These are phyloP conservation scores for Holothuria leucospilota DNA, from an alignment of 53 echinoderm and acorn worm genomes.

Conservation along the genomic window DNA sequence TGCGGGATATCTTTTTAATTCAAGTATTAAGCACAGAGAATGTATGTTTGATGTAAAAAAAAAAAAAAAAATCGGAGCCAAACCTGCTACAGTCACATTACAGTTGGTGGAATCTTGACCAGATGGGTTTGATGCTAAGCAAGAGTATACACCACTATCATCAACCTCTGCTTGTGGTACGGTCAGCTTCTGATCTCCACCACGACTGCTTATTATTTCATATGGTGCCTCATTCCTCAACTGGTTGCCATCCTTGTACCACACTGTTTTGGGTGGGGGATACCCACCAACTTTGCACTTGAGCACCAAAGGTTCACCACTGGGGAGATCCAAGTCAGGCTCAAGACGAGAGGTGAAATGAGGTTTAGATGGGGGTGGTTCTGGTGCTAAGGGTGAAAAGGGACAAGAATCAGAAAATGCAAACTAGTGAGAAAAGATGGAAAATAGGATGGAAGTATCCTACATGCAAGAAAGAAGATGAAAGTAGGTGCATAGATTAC, in stretches of 20 bases:
- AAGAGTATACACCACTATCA: slow-evolving; percentile 73
- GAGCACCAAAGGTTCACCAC: slow-evolving; percentile 69
- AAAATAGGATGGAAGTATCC: background rate
- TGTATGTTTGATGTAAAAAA: too few species aligned
- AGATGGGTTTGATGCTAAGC: slow-evolving; percentile 73
- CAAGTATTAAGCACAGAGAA: too few species aligned
- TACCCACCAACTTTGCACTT: slow-evolving; percentile 77
- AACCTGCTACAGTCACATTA: slow-evolving; percentile 65
- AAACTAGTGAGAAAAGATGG: background rate
- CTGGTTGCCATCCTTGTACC: slow-evolving; percentile 80
- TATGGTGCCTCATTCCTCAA: slow-evolving; percentile 70
- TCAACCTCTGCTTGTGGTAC: slow-evolving; percentile 34
- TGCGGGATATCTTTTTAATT: too few species aligned
- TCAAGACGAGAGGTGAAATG: slow-evolving; percentile 8
- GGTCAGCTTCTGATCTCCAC: background rate
- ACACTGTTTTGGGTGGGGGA: slow-evolving; percentile 70
- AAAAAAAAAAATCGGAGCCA: too few species aligned
- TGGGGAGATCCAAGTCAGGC: slow-evolving; percentile 65
- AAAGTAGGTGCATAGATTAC: background rate
- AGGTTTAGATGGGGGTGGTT: slow-evolving; percentile 21
- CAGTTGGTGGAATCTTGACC: slow-evolving; percentile 70
- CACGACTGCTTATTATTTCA: background rate
- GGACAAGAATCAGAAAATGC: background rate
- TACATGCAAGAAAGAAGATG: background rate
- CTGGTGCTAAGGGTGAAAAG: background rate